These are phyloP conservation scores for Papilio polytes DNA, from an alignment of 1,140 invertebrate genomes.

Conservation along the genomic window DNA sequence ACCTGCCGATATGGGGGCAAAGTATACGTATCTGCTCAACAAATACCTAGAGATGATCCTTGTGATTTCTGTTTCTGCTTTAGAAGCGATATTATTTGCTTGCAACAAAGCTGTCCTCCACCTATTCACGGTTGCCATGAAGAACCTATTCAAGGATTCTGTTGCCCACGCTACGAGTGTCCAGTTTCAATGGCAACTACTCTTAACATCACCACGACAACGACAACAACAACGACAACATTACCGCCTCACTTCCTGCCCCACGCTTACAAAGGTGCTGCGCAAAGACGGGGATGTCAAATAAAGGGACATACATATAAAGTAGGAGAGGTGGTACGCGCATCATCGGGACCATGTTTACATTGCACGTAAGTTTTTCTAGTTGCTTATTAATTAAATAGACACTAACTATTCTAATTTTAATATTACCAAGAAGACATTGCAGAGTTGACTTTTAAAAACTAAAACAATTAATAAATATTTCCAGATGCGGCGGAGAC, in stretches of 20 bases:
- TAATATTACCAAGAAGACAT: not conserved
- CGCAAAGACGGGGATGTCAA: conserved; percentile 91
- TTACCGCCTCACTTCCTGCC: conserved; percentile 92
- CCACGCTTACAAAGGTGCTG: conserved; percentile 90
- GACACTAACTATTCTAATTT: conserved; percentile 34
- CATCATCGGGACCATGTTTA: conserved; percentile 95
- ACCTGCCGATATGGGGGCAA: conserved; percentile 96
- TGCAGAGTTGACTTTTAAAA: not conserved
- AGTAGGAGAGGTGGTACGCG: conserved; percentile 92
- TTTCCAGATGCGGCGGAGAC: conserved; percentile 92
- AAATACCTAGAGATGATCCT: conserved; percentile 96
- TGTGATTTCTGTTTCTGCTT: conserved; percentile 99
- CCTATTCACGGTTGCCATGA: conserved; percentile 95
- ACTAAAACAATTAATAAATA: conserved; percentile 42
- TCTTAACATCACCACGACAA: conserved; percentile 92
- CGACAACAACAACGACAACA: conserved; percentile 93
- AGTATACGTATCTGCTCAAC: conserved; percentile 96
- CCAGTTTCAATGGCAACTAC: conserved; percentile 92
- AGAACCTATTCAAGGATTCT: conserved; percentile 96
- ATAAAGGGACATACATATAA: conserved; percentile 92
- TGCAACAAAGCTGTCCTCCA: conserved; percentile 97
- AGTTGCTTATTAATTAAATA: not conserved
- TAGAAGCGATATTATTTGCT: conserved; percentile 96
- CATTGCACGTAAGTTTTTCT: conserved; percentile 93
- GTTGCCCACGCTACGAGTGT: conserved; percentile 97